Conservation (phyloP, 2,797 vertebrate genomes). For the Spinibarbus caldwelli region DNA sequence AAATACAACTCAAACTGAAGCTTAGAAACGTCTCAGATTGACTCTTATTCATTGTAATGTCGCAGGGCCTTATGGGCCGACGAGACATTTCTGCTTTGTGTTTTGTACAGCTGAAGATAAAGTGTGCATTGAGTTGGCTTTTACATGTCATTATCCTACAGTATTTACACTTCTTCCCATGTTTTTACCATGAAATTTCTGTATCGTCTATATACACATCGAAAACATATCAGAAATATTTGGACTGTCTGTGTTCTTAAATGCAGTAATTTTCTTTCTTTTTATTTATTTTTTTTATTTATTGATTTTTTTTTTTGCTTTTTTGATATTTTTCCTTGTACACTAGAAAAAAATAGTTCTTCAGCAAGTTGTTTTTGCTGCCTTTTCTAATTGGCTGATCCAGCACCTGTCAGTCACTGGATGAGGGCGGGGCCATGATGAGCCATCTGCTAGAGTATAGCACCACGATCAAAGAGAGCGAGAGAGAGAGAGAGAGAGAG, state of each 20-base stretch:
- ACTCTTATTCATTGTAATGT: slow-evolving; percentile 74
- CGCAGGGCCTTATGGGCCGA: slow-evolving; percentile 87
- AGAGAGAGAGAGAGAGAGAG: not conserved
- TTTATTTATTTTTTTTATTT: slow-evolving; percentile 66
- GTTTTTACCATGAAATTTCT: slow-evolving; percentile 96
- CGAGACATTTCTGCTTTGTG: slow-evolving; percentile 69
- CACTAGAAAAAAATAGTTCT: slow-evolving; percentile 91
- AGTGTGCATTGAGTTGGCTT: slow-evolving; percentile 99
- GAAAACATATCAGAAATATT: slow-evolving; percentile 99
- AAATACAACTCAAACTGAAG: slow-evolving; percentile 76
- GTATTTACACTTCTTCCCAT: slow-evolving; percentile 93
- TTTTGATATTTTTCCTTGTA: slow-evolving; percentile 63
- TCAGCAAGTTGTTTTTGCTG: slow-evolving; percentile 90
- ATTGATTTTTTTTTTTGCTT: slow-evolving; percentile 74
- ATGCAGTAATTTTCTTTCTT: slow-evolving; percentile 73
- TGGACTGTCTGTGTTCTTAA: slow-evolving; percentile 92
- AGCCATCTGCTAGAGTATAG: slow-evolving; percentile 73
- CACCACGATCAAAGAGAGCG: slow-evolving; percentile 80
- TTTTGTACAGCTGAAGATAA: slow-evolving; percentile 99
- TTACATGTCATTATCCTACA: slow-evolving; percentile 99
- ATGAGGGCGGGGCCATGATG: slow-evolving; percentile 53
- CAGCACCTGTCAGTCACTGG: slow-evolving; percentile 79
- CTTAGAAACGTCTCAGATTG: slow-evolving; percentile 97
- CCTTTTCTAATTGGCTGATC: slow-evolving; percentile 82
- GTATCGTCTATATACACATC: slow-evolving; percentile 98